A percentile compares a stretch with the other conserved stretches of the same genome.
Evolutionary conservation across 2,113 vertebrate species (phyloP).

Genomic region (Piliocolobus tephrosceles): DNA sequence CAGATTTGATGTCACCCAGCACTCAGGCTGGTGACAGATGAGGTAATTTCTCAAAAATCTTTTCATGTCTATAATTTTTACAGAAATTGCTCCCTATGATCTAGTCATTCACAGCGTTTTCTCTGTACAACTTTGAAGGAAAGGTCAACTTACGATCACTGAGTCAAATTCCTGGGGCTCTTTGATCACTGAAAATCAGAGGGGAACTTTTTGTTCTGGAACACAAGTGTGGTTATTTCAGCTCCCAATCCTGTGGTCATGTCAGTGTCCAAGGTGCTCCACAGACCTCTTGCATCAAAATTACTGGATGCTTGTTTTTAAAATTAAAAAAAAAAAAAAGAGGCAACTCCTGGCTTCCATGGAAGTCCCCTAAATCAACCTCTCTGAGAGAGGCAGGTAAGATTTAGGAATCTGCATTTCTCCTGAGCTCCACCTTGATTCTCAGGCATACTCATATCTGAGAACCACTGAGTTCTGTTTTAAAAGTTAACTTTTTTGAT

Average conservation of each 20-base stretch:
- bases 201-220: background rate
- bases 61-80: conserved; percentile 10
- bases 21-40: background rate
- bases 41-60: conserved; percentile 37
- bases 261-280: background rate
- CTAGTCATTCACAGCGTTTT: background rate
- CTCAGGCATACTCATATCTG: background rate
- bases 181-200: background rate
- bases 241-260: background rate
- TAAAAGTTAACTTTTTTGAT: background rate
- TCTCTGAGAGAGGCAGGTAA: background rate
- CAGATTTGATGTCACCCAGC: background rate
- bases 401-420: background rate
- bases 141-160: background rate
- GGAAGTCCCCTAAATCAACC: background rate
- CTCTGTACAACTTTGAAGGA: background rate
- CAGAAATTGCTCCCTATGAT: background rate
- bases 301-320: background rate
- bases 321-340: background rate
- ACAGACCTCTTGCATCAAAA: background rate
- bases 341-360: background rate
- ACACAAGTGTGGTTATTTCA: background rate
- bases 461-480: background rate
- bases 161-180: conserved; percentile 10
- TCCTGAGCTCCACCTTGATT: background rate